These are phyloP conservation scores for Ylistrum balloti DNA, from an alignment of 1,140 invertebrate genomes.

Conservation along the genomic window DNA sequence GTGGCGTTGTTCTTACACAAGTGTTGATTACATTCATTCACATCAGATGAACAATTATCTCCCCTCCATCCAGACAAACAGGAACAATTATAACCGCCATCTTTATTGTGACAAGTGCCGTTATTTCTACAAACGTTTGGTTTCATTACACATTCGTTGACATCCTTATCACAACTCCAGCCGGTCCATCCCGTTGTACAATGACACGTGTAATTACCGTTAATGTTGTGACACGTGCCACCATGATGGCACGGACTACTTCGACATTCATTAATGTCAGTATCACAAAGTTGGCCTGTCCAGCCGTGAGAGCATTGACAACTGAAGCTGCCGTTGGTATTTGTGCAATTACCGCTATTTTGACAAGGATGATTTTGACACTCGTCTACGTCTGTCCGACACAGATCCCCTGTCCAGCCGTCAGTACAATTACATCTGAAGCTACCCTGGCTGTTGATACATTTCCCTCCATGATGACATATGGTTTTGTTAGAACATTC, in stretches of 20 bases:
- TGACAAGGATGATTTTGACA: constrained; percentile 47
- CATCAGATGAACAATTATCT: constrained; percentile 30
- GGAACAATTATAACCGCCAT: constrained; percentile 42
- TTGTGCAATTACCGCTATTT: constrained; percentile 57
- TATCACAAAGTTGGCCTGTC: constrained; percentile 47
- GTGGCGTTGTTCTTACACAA: constrained; percentile 55
- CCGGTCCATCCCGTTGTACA: constrained; percentile 48
- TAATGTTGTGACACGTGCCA: constrained; percentile 47
- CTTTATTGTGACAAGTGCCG: constrained; percentile 37
- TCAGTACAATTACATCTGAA: constrained; percentile 54
- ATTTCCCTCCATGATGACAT: neutral
- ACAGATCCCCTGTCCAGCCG: constrained; percentile 50
- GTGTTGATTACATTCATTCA: constrained; percentile 56
- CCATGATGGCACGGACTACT: neutral
- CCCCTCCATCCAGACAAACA: constrained; percentile 44
- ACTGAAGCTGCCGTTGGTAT: constrained; percentile 48
- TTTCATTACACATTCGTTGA: constrained; percentile 42
- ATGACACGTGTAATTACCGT: constrained; percentile 45
- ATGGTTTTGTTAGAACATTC: neutral
- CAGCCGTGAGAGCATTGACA: constrained; percentile 57
- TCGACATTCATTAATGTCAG: constrained; percentile 50
- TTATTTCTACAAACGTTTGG: neutral
- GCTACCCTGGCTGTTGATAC: constrained; percentile 28
- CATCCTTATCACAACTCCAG: neutral
- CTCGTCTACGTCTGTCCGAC: constrained; percentile 49